These are phyloP conservation scores for Mamestra brassicae DNA, from an alignment of 2,888 invertebrate genomes.

Conservation along the genomic window DNA sequence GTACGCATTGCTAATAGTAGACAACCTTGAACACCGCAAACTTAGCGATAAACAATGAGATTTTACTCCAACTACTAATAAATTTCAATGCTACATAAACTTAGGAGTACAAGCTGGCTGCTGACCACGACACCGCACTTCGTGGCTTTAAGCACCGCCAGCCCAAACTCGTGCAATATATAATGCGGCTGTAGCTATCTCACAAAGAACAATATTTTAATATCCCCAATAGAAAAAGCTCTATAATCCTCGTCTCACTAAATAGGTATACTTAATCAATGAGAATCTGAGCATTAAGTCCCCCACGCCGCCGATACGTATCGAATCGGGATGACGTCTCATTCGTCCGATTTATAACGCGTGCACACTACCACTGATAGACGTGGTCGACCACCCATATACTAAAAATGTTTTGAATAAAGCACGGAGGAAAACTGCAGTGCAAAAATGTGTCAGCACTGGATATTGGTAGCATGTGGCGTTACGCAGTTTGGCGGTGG, in stretches of 20 bases:
- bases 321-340: conserved; percentile 89
- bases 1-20: conserved; percentile 48
- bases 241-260: conserved; percentile 80
- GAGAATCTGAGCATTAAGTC: conserved; percentile 82
- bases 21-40: conserved; percentile 40
- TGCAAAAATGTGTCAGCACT: conserved; percentile 21
- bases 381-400: conserved; percentile 68
- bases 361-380: conserved; percentile 72
- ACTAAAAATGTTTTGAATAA: conserved; percentile 31
- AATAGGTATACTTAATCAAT: conserved; percentile 88
- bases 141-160: conserved; percentile 21
- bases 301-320: conserved; percentile 84
- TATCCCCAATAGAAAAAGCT: conserved; percentile 69
- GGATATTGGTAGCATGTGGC: conserved; percentile 70
- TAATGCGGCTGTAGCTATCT: conserved; percentile 27
- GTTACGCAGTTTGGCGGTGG: conserved; percentile 50
- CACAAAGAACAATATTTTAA: conserved; percentile 64
- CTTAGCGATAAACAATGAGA: conserved; percentile 61
- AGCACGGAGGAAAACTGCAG: conserved; percentile 51
- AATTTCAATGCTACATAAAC: conserved; percentile 54
- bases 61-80: conserved; percentile 56
- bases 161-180: conserved; percentile 40
- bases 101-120: conserved; percentile 16
- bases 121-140: conserved; percentile 34
- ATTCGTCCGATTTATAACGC: conserved; percentile 87